Evolutionary conservation across 2,797 vertebrate genomes (phyloP).

Genomic region (Jordanella pulchra): DNA sequence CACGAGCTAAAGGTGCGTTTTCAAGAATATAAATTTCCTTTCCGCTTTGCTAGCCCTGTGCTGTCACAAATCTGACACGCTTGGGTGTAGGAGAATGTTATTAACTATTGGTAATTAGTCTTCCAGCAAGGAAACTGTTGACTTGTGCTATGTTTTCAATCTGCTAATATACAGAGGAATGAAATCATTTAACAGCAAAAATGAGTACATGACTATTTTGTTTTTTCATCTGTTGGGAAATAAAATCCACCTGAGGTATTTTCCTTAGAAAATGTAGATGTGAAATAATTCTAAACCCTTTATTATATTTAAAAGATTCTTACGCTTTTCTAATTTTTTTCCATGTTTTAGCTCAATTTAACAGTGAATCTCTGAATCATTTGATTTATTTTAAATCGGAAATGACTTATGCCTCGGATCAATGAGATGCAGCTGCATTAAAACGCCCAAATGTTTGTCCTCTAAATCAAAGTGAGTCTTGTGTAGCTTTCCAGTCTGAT

Average conservation of each 20-base stretch:
- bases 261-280: not conserved
- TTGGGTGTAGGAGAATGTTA: constrained; percentile 22
- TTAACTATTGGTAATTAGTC: constrained; percentile 3
- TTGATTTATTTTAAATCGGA: not conserved
- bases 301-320: not conserved
- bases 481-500: not conserved
- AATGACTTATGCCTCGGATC: not conserved
- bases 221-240: not conserved
- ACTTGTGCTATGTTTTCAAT: not conserved
- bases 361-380: not conserved
- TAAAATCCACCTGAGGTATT: not conserved
- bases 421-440: not conserved
- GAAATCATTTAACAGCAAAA: not conserved
- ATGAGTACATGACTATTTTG: not conserved
- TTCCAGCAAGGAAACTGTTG: not conserved
- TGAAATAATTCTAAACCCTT: not conserved
- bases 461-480: not conserved
- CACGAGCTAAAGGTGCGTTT: constrained; percentile 26
- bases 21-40: constrained; percentile 20
- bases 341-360: too few relatives aligned
- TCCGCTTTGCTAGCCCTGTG: constrained; percentile 25
- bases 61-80: constrained; percentile 30
- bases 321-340: not conserved
- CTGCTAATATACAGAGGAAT: not conserved
- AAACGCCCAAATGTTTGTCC: not conserved